Conservation (phyloP, 2,797 vertebrate species). For the Microctenopoma steveboyesi region DNA sequence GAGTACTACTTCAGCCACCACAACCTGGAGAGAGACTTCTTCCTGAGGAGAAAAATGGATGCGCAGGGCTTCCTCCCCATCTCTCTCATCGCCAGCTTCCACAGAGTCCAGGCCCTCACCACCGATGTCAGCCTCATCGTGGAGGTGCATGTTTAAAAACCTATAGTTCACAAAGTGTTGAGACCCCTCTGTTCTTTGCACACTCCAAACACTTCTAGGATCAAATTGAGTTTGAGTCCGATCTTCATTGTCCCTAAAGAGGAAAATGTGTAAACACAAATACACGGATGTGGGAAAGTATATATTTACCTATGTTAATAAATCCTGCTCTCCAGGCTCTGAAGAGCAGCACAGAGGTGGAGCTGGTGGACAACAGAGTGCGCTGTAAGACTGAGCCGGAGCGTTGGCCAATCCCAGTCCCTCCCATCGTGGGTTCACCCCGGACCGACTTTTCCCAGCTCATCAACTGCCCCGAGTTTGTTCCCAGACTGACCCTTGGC, state of each 20-base stretch:
- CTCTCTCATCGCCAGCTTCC: conserved; percentile 94
- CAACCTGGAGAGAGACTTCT: conserved; percentile 96
- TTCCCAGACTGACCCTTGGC: conserved; percentile 88
- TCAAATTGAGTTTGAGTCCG: too few relatives aligned
- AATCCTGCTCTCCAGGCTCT: conserved; percentile 83
- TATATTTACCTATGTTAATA: neutral
- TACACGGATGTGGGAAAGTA: neutral
- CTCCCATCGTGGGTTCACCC: conserved; percentile 79
- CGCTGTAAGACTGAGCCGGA: conserved; percentile 92
- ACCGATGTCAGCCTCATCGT: conserved; percentile 90
- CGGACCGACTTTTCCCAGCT: conserved; percentile 91
- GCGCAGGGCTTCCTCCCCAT: conserved; percentile 92
- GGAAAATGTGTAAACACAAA: too few relatives aligned
- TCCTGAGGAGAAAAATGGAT: conserved; percentile 96
- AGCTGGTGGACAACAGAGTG: conserved; percentile 89
- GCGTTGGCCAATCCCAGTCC: conserved; percentile 92
- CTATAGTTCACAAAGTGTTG: too few relatives aligned
- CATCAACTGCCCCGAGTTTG: conserved; percentile 89
- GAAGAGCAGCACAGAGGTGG: conserved; percentile 92
- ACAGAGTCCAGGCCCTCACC: conserved; percentile 93
- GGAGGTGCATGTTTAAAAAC: conserved; percentile 80
- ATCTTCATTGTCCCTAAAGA: too few relatives aligned
- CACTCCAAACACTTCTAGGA: too few relatives aligned
- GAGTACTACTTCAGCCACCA: conserved; percentile 98
- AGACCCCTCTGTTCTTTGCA: neutral